Evolutionary conservation across 2,888 invertebrate genomes (phyloP).

Genomic region (Eueremaeus valkanovi): DNA sequence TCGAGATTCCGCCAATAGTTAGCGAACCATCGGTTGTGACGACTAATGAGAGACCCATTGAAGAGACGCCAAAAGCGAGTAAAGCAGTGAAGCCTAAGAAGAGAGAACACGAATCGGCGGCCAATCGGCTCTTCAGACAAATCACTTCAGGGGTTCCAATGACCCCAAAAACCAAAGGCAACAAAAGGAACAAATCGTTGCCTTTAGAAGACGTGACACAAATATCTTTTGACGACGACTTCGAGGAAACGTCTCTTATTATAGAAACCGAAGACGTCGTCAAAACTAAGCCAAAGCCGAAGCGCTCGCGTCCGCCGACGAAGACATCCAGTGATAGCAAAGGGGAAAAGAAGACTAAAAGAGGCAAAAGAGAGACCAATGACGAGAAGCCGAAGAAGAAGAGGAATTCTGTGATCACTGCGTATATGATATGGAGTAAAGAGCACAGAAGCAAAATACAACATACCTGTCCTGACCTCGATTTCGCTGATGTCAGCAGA

Average conservation of each 20-base stretch:
- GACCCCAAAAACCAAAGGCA: background rate
- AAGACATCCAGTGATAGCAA: background rate
- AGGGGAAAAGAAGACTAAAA: conserved; percentile 2
- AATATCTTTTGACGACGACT: conserved; percentile 26
- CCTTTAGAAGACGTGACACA: conserved; percentile 23
- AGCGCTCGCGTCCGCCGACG: background rate
- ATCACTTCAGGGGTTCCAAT: conserved; percentile 34
- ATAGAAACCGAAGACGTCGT: conserved; percentile 23
- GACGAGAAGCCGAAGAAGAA: conserved; percentile 30
- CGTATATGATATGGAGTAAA: conserved; percentile 87
- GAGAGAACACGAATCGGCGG: conserved; percentile 45
- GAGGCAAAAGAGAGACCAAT: background rate
- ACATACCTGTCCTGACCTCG: conserved; percentile 50
- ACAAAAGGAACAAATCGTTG: background rate
- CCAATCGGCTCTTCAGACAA: conserved; percentile 49
- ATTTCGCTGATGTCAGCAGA: conserved; percentile 77
- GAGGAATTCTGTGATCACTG: conserved; percentile 65
- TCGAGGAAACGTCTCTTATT: conserved; percentile 33
- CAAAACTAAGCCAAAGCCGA: conserved; percentile 9
- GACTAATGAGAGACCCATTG: conserved; percentile 1
- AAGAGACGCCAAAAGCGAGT: conserved; percentile 13
- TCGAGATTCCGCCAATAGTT: too few species aligned
- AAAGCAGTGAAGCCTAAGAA: background rate
- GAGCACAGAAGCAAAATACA: conserved; percentile 68
- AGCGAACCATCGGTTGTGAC: background rate